These are phyloP conservation scores for Chiridota heheva DNA, from an alignment of 35 echinoderm and acorn worm genomes.

Conservation along the genomic window DNA sequence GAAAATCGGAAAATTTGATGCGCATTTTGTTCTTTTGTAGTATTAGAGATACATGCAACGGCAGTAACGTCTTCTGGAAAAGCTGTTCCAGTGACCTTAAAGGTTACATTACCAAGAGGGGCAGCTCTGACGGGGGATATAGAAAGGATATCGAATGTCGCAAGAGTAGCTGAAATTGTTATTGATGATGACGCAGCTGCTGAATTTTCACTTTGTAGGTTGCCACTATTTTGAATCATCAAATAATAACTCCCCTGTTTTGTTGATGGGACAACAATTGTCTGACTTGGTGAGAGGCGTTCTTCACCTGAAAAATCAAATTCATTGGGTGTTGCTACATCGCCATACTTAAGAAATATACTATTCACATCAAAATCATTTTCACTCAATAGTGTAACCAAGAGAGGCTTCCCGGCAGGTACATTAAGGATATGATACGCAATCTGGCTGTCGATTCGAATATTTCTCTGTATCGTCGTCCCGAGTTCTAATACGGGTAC, in stretches of 20 bases:
- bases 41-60: neutral
- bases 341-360: slow-evolving; percentile 34
- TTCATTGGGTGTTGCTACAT: slow-evolving; percentile 40
- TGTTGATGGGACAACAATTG: slow-evolving; percentile 27
- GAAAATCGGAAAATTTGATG: slow-evolving; percentile 44
- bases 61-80: slow-evolving; percentile 49
- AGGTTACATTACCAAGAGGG: slow-evolving; percentile 39
- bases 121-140: slow-evolving; percentile 36
- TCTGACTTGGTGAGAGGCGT: slow-evolving; percentile 35
- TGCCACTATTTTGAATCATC: slow-evolving; percentile 43
- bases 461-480: neutral
- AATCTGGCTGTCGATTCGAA: slow-evolving; percentile 12
- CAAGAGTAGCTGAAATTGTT: slow-evolving; percentile 35
- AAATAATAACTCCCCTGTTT: slow-evolving; percentile 55
- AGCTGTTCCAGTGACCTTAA: slow-evolving; percentile 42
- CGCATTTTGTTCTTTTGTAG: slow-evolving; percentile 2
- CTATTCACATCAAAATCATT: slow-evolving; percentile 44
- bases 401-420: slow-evolving; percentile 33
- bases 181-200: neutral
- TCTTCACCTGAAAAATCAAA: slow-evolving; percentile 47
- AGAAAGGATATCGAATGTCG: slow-evolving; percentile 44
- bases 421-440: slow-evolving; percentile 33
- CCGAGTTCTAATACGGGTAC: slow-evolving; percentile 37
- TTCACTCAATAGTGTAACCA: slow-evolving; percentile 33
- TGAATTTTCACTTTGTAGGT: neutral